Percentiles rank a stretch among this genome's conserved stretches.
These are phyloP conservation scores for Thaumatotibia leucotreta DNA, from an alignment of 1,140 invertebrate genomes.

Conservation along the genomic window DNA sequence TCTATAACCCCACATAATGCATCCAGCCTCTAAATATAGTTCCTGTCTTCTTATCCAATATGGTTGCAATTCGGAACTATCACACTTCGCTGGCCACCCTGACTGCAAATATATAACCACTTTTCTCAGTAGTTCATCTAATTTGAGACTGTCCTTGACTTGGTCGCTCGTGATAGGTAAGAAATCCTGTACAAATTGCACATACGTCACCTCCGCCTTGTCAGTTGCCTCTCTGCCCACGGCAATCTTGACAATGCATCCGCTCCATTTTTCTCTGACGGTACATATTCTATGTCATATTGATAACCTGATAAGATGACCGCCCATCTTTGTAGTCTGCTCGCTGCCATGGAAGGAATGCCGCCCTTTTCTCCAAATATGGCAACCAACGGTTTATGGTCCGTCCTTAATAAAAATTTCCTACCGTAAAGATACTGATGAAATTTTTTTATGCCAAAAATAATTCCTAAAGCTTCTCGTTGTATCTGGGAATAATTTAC, in stretches of 20 bases:
- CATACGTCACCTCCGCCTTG: too few species aligned
- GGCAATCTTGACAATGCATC: background rate
- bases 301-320: slow-evolving; percentile 9
- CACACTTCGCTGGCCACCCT: background rate
- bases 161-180: too few species aligned
- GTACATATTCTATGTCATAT: slow-evolving; percentile 1
- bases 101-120: too few species aligned
- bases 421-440: too few species aligned
- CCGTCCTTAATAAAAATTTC: too few species aligned
- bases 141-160: too few species aligned
- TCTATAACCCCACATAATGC: slow-evolving; percentile 31
- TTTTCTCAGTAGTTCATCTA: too few species aligned
- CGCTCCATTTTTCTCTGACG: background rate
- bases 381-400: background rate
- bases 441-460: too few species aligned
- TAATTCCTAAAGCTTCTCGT: too few species aligned
- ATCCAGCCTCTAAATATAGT: slow-evolving; percentile 29
- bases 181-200: too few species aligned
- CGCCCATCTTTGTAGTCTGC: slow-evolving; percentile 4
- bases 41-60: slow-evolving; percentile 23
- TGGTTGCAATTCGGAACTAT: slow-evolving; percentile 3
- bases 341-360: slow-evolving; percentile 7
- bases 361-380: background rate
- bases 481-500: too few species aligned
- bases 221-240: too few species aligned